phyloP scores from a whole-genome alignment of 2,797 vertebrate genomes.

The Muraenolepis orangiensis region DNA sequence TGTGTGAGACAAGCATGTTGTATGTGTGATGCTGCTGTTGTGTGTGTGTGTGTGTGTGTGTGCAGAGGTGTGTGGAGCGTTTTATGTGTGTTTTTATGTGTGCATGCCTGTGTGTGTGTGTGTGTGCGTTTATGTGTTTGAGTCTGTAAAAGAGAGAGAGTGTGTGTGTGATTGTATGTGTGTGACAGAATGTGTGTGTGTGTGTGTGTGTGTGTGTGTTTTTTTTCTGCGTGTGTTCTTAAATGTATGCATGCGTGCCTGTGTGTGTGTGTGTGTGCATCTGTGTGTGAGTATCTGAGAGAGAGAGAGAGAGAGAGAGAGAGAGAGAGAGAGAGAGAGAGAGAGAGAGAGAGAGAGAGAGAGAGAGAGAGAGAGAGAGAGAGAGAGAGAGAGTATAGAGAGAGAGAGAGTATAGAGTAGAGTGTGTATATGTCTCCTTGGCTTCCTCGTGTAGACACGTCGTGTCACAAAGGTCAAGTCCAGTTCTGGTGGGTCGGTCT shows the following conservation, averaged over 20 bases:
- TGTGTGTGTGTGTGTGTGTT: conserved; percentile 26
- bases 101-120: not conserved
- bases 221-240: not conserved
- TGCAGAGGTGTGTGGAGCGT: too few relatives aligned
- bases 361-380: not conserved
- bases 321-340: not conserved
- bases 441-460: conserved; percentile 23
- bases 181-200: conserved; percentile 22
- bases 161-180: not conserved
- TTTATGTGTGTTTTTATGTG: not conserved
- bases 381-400: not conserved
- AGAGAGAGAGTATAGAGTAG: too few relatives aligned
- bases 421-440: conserved; percentile 26
- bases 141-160: conserved; percentile 20
- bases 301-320: not conserved
- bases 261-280: not conserved
- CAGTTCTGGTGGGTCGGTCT: conserved; percentile 15
- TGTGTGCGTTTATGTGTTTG: conserved; percentile 6
- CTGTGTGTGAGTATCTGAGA: conserved; percentile 23
- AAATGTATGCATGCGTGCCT: not conserved
- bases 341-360: not conserved
- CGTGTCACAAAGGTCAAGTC: not conserved
- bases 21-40: too few relatives aligned
- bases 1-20: too few relatives aligned
- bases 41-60: not conserved